Base-by-base conservation (phyloP, 1,140 invertebrate species). In the Polypedilum pembai region DNA sequence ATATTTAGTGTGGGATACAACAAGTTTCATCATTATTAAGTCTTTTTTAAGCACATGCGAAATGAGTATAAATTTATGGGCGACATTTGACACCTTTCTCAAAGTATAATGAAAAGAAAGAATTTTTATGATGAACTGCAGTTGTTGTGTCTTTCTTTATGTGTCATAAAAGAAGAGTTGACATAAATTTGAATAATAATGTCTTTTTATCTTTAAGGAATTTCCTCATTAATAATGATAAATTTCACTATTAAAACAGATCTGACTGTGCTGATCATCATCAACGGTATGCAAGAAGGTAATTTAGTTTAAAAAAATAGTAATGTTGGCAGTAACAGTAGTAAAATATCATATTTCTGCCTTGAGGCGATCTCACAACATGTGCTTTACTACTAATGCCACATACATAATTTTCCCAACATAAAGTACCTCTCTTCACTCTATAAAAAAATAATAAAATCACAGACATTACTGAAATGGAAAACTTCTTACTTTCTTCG, bases 401-500 rank as follows among this genome's bases (percentile, higher is more conserved):
- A 20, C 65, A 69, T 69, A 20, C 65, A 69, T 69, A 69, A 69
- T 18, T 69, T 18, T 69, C 65, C 20, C n/a, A 69, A 21, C 65
- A 18, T 18, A 20, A 69, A 69, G 18, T 8, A 69, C 15, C n/a
- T 69, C 17, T 69, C 65, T 20, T 21, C 65, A 69, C 20, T 69
- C 65, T 8, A 69, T 69, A 18, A 21, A 18, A 21, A 20, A 21
- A 21, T 21, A 33, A 33, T 33, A 33, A 33, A 33, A 33, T 33
- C 1, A 3, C 20, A 21, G 12, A 69, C 65, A 69, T 69, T 21
- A 69, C 8, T 69, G 18, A 69, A 69, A 69, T 69, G 17, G 65
- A 69, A 69, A 69, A 69, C 18, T 12, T 56, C n/a, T 69, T 69
- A 69, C 65, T 69, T 69, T 69, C 65, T 69, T 69, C 18, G 65